phyloP scores from a whole-genome alignment of 2,113 vertebrate genomes.

The Lucifuga dentata region DNA sequence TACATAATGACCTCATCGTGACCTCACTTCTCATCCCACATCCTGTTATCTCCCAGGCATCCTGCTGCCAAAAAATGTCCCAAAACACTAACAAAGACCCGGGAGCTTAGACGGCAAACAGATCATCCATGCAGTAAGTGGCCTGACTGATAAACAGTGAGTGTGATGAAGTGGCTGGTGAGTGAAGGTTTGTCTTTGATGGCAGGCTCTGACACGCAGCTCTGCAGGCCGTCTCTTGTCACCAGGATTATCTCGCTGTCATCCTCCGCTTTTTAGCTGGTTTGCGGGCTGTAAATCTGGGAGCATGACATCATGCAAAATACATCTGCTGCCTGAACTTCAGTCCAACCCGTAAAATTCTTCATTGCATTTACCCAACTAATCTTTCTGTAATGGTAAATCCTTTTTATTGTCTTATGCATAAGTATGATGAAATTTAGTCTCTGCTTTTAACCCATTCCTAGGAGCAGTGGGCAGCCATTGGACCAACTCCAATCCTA shows the following conservation, averaged over 20 bases:
- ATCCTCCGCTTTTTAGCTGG: neutral
- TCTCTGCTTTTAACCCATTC: too few relatives aligned
- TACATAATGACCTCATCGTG: slow-evolving; percentile 80
- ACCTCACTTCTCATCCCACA: slow-evolving; percentile 64
- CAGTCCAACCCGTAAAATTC: too few relatives aligned
- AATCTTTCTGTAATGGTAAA: too few relatives aligned
- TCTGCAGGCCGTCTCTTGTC: slow-evolving; percentile 10
- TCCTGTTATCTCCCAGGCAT: slow-evolving; percentile 35
- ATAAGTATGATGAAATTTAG: too few relatives aligned
- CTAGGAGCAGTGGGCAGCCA: too few relatives aligned
- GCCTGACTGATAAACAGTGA: slow-evolving; percentile 51
- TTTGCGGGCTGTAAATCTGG: neutral
- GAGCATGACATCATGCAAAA: slow-evolving; percentile 37
- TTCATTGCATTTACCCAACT: too few relatives aligned
- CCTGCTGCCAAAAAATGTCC: slow-evolving; percentile 52
- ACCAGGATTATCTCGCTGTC: slow-evolving; percentile 14
- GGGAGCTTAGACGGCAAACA: slow-evolving; percentile 46
- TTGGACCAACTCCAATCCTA: too few relatives aligned
- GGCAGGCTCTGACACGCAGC: neutral
- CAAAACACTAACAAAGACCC: slow-evolving; percentile 70
- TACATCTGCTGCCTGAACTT: slow-evolving; percentile 14
- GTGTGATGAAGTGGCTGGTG: slow-evolving; percentile 24
- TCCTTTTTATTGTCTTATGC: too few relatives aligned
- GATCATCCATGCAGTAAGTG: slow-evolving; percentile 40
- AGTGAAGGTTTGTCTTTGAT: neutral